phyloP scores from a whole-genome alignment of 2,888 invertebrate genomes.

The Drosophila macrospina region DNA sequence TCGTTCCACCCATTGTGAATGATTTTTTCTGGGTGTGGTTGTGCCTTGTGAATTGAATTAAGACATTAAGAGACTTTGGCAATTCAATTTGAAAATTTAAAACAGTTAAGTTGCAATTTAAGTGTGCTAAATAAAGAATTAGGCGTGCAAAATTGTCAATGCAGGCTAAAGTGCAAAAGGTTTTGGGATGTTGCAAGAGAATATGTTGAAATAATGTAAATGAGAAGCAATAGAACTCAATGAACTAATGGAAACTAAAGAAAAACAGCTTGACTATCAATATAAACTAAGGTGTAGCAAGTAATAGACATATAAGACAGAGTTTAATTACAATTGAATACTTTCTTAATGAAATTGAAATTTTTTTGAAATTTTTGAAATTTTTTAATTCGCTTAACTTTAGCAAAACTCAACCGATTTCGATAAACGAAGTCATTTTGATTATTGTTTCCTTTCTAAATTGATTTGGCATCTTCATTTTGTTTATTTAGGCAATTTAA shows the following conservation, averaged over 20 bases:
- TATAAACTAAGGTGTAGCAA: too few species aligned
- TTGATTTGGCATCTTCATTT: too few species aligned
- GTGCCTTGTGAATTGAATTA: conserved; percentile 24
- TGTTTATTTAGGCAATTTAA: too few species aligned
- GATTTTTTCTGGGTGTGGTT: conserved; percentile 36
- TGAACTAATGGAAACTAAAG: not conserved
- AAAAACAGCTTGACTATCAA: too few species aligned
- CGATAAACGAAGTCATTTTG: too few species aligned
- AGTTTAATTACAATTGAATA: too few species aligned
- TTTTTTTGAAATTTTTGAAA: too few species aligned
- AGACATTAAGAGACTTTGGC: conserved; percentile 39
- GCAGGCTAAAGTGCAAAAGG: conserved; percentile 6
- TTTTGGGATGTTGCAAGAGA: not conserved
- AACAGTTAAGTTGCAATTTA: conserved; percentile 29
- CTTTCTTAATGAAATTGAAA: too few species aligned
- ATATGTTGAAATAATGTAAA: not conserved
- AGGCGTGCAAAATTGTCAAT: conserved; percentile 4
- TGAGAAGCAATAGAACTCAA: not conserved
- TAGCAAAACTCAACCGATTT: too few species aligned
- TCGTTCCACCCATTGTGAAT: conserved; percentile 5
- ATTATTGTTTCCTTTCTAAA: too few species aligned
- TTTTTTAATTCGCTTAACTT: too few species aligned
- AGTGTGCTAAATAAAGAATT: not conserved
- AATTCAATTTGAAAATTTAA: conserved; percentile 41
- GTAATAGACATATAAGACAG: too few species aligned